These are phyloP conservation scores for Sorex araneus DNA, from an alignment of 2,113 vertebrate genomes.

Conservation along the genomic window DNA sequence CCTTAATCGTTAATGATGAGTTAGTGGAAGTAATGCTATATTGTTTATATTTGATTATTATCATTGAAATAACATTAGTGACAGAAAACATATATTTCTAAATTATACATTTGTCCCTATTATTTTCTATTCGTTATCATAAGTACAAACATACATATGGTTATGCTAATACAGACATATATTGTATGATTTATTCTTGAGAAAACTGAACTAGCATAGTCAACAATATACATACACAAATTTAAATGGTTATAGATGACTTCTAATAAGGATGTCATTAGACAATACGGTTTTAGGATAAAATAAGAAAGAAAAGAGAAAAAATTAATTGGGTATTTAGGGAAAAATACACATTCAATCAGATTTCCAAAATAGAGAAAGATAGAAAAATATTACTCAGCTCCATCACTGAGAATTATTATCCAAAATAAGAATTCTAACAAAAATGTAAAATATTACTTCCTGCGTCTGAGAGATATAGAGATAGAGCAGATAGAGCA, in stretches of 20 bases:
- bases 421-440: not conserved
- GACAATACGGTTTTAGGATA: not conserved
- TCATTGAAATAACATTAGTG: slow-evolving; percentile 9
- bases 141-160: not conserved
- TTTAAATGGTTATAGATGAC: not conserved
- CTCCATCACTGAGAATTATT: not conserved
- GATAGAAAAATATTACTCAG: not conserved
- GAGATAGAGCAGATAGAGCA: too few species aligned
- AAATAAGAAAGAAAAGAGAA: not conserved
- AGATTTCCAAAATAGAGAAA: slow-evolving; percentile 46
- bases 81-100: not conserved
- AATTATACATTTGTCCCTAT: not conserved
- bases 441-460: too few species aligned
- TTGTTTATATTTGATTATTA: not conserved
- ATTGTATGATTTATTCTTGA: not conserved
- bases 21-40: not conserved
- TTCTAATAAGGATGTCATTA: slow-evolving; percentile 21
- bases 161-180: not conserved
- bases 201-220: slow-evolving; percentile 54
- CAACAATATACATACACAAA: not conserved
- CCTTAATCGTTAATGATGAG: slow-evolving; percentile 1
- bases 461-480: too few species aligned
- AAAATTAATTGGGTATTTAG: too few species aligned
- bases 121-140: too few species aligned
- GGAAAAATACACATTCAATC: not conserved